phyloP scores from a whole-genome alignment of 1,140 invertebrate genomes.

The Bombus consobrinus region DNA sequence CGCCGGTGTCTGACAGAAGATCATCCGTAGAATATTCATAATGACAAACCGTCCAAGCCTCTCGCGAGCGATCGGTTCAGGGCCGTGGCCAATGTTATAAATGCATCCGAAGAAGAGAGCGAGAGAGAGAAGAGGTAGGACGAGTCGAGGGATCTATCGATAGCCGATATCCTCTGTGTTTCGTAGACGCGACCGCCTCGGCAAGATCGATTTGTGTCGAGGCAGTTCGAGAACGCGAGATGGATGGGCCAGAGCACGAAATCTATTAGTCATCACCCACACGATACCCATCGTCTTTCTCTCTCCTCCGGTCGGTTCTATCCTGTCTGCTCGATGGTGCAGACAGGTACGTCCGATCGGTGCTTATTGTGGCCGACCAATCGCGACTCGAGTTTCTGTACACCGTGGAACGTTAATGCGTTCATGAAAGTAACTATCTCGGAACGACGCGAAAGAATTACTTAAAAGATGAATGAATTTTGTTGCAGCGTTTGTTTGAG shows the following conservation, averaged over 20 bases:
- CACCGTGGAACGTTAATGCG: conserved; percentile 73
- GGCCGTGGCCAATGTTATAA: conserved; percentile 70
- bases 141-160: conserved; percentile 62
- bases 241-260: conserved; percentile 75
- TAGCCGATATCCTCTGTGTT: conserved; percentile 64
- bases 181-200: conserved; percentile 60
- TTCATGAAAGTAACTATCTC: conserved; percentile 18
- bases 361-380: conserved; percentile 66
- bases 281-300: conserved; percentile 56
- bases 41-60: conserved; percentile 66
- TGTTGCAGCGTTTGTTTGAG: too few species aligned
- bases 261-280: conserved; percentile 81
- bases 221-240: conserved; percentile 72
- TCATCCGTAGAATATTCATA: conserved; percentile 48
- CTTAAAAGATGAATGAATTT: too few species aligned
- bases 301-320: not conserved
- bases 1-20: conserved; percentile 23
- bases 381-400: conserved; percentile 69
- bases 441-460: too few species aligned
- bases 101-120: conserved; percentile 48
- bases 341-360: conserved; percentile 74
- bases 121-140: not conserved
- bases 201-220: conserved; percentile 75
- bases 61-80: conserved; percentile 62
- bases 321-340: conserved; percentile 55